Conservation (phyloP, 2,888 invertebrate species). For the Itoplectis maculator region DNA sequence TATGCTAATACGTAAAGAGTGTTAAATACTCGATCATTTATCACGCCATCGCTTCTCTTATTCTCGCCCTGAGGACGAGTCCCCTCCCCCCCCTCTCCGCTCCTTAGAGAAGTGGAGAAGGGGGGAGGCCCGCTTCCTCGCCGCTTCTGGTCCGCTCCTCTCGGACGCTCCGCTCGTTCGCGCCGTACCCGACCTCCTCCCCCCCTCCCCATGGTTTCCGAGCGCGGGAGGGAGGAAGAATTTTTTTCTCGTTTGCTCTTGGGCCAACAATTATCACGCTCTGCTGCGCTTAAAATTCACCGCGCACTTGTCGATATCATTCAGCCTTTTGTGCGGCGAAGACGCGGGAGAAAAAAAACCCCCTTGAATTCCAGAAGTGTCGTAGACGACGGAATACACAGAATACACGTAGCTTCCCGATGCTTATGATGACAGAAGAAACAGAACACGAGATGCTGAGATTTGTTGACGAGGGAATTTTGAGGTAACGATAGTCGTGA, state of each 20-base stretch:
- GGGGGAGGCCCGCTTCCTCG: too few species aligned
- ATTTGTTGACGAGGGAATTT: too few species aligned
- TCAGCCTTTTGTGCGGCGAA: not conserved
- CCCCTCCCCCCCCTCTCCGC: too few species aligned
- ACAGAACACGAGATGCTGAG: too few species aligned
- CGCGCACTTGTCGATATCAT: conserved; percentile 9
- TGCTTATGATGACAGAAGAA: too few species aligned
- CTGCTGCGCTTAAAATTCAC: not conserved
- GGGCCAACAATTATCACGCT: not conserved
- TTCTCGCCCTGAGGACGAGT: conserved; percentile 71
- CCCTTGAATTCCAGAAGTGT: not conserved
- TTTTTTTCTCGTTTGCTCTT: not conserved
- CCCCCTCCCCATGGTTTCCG: not conserved
- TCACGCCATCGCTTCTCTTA: conserved; percentile 82
- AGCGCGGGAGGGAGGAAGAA: too few species aligned
- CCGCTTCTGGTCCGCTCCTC: conserved; percentile 13
- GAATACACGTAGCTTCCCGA: too few species aligned
- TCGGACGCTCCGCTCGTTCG: not conserved
- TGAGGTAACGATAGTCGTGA: too few species aligned
- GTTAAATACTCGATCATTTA: conserved; percentile 85
- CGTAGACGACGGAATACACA: too few species aligned
- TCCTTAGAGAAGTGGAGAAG: too few species aligned
- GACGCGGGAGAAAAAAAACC: not conserved
- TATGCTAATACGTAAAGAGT: conserved; percentile 85
- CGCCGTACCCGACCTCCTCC: not conserved